Percentiles rank a stretch among this genome's conserved stretches.
Conservation (phyloP, 2,888 invertebrate genomes). For the Microchrysa polita region DNA sequence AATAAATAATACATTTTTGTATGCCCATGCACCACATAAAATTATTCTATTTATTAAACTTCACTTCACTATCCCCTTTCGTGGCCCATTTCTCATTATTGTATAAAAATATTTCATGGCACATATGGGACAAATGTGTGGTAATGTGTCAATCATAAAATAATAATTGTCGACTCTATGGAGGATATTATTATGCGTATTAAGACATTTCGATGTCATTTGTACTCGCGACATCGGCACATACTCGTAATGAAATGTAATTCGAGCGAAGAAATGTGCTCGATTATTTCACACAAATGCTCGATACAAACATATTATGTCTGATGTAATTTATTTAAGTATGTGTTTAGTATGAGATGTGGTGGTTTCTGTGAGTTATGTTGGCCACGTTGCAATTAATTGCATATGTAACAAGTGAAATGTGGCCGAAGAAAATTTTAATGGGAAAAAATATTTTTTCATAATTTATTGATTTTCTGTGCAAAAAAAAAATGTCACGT, state of each 20-base stretch:
- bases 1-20: neutral
- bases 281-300: conserved; percentile 23
- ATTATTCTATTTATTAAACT: conserved; percentile 10
- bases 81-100: neutral
- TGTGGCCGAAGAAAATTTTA: conserved; percentile 21
- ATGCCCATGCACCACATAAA: conserved; percentile 1
- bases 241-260: conserved; percentile 26
- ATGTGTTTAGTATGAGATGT: conserved; percentile 16
- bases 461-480: no score
- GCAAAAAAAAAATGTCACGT: no score
- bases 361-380: conserved; percentile 38
- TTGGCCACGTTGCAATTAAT: conserved; percentile 39
- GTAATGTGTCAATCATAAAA: conserved; percentile 50
- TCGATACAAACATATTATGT: conserved; percentile 14
- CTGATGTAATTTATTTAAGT: conserved; percentile 37
- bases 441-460: conserved; percentile 32
- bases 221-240: no score
- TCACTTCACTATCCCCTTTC: neutral
- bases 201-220: conserved; percentile 20
- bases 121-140: conserved; percentile 50
- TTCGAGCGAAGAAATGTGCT: conserved; percentile 24
- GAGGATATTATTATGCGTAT: conserved; percentile 24
- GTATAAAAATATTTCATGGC: conserved; percentile 24
- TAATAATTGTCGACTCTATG: conserved; percentile 43
- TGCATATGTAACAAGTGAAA: conserved; percentile 22